phyloP scores from a whole-genome alignment of 2,797 vertebrate species.

The Semaprochilodus insignis region DNA sequence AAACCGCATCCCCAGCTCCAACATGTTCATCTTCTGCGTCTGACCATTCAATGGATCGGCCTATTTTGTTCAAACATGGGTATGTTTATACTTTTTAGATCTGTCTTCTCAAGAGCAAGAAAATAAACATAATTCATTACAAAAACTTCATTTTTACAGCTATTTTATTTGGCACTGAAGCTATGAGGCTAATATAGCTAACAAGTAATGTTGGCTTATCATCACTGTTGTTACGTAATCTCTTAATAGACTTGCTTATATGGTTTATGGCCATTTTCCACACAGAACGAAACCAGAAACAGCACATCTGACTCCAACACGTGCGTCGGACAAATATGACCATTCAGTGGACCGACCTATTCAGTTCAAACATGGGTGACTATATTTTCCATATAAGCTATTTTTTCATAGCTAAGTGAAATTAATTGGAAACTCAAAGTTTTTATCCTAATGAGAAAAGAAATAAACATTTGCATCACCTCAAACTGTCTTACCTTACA shows the following conservation, averaged over 20 bases:
- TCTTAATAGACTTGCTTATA: not conserved
- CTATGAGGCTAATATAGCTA: too few relatives aligned
- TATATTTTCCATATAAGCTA: too few relatives aligned
- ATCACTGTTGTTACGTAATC: not conserved
- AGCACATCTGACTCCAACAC: not conserved
- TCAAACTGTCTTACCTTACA: too few relatives aligned
- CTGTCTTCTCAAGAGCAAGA: too few relatives aligned
- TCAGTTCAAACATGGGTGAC: not conserved
- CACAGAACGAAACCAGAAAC: not conserved
- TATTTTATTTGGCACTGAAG: too few relatives aligned
- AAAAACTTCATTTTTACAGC: too few relatives aligned
- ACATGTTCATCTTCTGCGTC: not conserved
- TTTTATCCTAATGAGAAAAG: not conserved
- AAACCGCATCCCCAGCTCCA: not conserved
- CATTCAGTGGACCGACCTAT: slow-evolving; percentile 28
- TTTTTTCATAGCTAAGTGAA: too few relatives aligned
- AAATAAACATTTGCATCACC: too few relatives aligned
- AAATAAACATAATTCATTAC: too few relatives aligned
- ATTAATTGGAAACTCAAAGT: too few relatives aligned
- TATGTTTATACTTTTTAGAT: not conserved
- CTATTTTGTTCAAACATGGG: not conserved
- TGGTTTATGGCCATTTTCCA: not conserved
- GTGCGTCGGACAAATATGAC: not conserved
- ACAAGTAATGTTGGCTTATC: too few relatives aligned
- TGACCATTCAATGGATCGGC: slow-evolving; percentile 15